Evolutionary conservation across 1,140 invertebrate species (phyloP), one percentile per base, ranked within the genome.

Genomic region (Aradophagus sp.): DNA sequence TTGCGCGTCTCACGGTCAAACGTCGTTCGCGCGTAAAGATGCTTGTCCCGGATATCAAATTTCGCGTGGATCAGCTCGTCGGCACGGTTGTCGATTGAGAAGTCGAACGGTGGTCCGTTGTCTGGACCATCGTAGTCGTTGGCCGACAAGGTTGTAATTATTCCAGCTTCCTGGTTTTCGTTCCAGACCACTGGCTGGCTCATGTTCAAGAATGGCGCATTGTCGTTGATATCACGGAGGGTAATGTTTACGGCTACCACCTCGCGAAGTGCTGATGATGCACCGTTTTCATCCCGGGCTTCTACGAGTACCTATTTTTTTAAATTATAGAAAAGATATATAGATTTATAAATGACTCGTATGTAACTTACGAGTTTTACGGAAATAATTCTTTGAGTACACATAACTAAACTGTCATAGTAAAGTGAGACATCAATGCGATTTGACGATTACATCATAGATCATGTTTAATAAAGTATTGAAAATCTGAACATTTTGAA

Each of bases 1-100:
- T 97, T 97, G 35, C 91, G 89, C 44, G 92, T 85, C 81, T 99
- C 97, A 0, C 97, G 89, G 85, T 99, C 95, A 82, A 99, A 98
- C 1, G 84, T 84, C 0, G 90, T 90, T 3, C 87, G 80, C 0
- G 93, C 91, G 10, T 84, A 86, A 0, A 94, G 79, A 27, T 80
- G 79, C 17, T 86, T 86, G 80, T 88, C 87, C 58, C 86, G 84
- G 55, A 95, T 91, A 13, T 84, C 82, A 76, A 96, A 97, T 80
- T 92, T 93, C 0, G 80, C 80, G 41, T 84, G 87, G 26, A 95
- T 93, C 47, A 92, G 91, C 1, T 87, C 74, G 27, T 88, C 87
- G 0, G 92, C 92, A 0, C 90, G 90, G 5, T 86, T 82, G 77
- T 92, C 91, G 19, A 97, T 89, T 2, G 84, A 81, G 74, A 92